Conservation (phyloP, 2,888 invertebrate genomes). For the Thymelicus sylvestris region DNA sequence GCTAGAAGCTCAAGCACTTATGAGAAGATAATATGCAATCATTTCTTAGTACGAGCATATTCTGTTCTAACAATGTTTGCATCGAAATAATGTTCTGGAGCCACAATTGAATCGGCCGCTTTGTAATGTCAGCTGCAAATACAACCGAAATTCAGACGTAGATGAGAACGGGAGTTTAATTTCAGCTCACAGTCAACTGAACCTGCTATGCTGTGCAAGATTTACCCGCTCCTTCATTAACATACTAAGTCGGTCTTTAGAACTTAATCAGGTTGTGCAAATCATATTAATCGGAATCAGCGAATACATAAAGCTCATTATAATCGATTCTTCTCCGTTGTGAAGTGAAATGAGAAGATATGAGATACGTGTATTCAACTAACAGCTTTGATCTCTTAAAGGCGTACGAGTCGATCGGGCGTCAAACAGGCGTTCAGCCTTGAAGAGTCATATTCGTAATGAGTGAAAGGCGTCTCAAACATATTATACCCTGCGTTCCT, state of each 20-base stretch:
- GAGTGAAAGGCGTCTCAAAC: conserved; percentile 72
- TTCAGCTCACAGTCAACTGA: conserved; percentile 22
- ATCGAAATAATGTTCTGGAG: background rate
- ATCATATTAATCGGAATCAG: background rate
- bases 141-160: conserved; percentile 14
- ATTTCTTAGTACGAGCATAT: background rate
- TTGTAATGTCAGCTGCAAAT: conserved; percentile 10
- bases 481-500: conserved; percentile 47
- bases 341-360: background rate
- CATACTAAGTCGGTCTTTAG: conserved; percentile 18
- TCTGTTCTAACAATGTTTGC: background rate
- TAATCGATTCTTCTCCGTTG: conserved; percentile 12
- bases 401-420: conserved; percentile 60
- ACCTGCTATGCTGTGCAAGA: conserved; percentile 22
- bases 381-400: conserved; percentile 50
- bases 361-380: conserved; percentile 47
- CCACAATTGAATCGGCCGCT: conserved; percentile 6
- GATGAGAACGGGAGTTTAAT: conserved; percentile 17
- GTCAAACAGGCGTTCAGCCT: conserved; percentile 64
- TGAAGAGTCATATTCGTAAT: conserved; percentile 72
- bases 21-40: too few species aligned
- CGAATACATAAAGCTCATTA: conserved; percentile 11
- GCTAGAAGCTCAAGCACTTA: too few species aligned
- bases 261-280: conserved; percentile 4
- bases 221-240: conserved; percentile 25